These are phyloP conservation scores for Antitype chi DNA, from an alignment of 2,888 invertebrate genomes.

Conservation along the genomic window DNA sequence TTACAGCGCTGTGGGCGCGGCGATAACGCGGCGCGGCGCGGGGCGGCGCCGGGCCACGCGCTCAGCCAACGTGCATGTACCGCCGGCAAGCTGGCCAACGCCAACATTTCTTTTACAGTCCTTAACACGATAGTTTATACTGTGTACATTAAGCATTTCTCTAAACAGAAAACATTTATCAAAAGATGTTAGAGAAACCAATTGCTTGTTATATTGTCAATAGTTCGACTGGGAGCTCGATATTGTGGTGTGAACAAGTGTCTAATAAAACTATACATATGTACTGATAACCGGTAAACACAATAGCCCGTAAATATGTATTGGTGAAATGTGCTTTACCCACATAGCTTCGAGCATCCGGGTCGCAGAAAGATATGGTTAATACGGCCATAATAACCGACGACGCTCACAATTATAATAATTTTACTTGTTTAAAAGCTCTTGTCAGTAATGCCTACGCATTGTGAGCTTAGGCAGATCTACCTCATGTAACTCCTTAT, in stretches of 20 bases:
- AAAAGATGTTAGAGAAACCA: neutral
- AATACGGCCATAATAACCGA: neutral
- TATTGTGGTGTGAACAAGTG: neutral
- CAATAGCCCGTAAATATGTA: constrained; percentile 12
- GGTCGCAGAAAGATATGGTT: constrained; percentile 5
- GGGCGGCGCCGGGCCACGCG: constrained; percentile 42
- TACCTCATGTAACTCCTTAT: neutral
- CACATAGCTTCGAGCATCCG: neutral
- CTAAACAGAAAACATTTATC: neutral
- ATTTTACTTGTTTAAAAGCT: constrained; percentile 2
- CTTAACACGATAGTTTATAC: constrained; percentile 28
- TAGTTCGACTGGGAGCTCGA: neutral
- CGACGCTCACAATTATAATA: neutral
- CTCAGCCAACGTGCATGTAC: constrained; percentile 29
- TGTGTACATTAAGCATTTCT: constrained; percentile 7
- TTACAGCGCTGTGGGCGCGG: constrained; percentile 85
- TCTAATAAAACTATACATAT: neutral
- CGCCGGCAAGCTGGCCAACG: constrained; percentile 18
- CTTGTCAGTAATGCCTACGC: neutral
- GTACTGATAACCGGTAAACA: neutral
- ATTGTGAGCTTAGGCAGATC: neutral
- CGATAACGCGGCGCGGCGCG: constrained; percentile 74
- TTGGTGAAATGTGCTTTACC: constrained; percentile 6
- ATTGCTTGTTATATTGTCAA: neutral
- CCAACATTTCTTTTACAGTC: constrained; percentile 62